Conservation (phyloP, 2,888 invertebrate genomes). For the Yponomeuta plumbellus region DNA sequence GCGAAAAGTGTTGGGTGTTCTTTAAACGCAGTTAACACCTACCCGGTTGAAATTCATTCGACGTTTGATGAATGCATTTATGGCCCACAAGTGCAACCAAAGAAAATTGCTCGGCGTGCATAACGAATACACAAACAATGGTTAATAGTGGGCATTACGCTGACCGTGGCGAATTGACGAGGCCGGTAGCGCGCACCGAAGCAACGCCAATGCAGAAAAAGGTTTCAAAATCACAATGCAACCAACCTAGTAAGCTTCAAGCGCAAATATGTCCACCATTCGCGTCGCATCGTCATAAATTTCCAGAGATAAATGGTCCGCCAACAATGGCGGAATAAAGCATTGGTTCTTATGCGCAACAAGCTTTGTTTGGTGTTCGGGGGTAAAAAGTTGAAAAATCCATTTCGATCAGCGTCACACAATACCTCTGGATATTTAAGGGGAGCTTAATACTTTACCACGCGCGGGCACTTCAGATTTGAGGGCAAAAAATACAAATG, state of each 20-base stretch:
- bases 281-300: slow-evolving; percentile 68
- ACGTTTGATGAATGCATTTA: slow-evolving; percentile 56
- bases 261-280: slow-evolving; percentile 63
- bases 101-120: slow-evolving; percentile 57
- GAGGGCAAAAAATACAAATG: slow-evolving; percentile 49
- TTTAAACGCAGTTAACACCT: slow-evolving; percentile 57
- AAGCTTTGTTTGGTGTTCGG: slow-evolving; percentile 53
- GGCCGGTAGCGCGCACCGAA: slow-evolving; percentile 33
- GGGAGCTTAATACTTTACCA: slow-evolving; percentile 46
- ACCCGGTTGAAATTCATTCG: slow-evolving; percentile 32
- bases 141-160: slow-evolving; percentile 43
- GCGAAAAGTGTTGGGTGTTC: slow-evolving; percentile 44
- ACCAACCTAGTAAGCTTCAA: slow-evolving; percentile 36
- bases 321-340: slow-evolving; percentile 72
- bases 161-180: slow-evolving; percentile 53
- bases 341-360: slow-evolving; percentile 63
- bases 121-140: slow-evolving; percentile 63
- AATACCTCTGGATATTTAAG: slow-evolving; percentile 54
- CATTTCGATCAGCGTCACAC: slow-evolving; percentile 44
- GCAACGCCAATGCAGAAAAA: slow-evolving; percentile 25
- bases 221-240: slow-evolving; percentile 27
- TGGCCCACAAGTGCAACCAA: slow-evolving; percentile 58
- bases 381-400: slow-evolving; percentile 65
- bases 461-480: slow-evolving; percentile 38
- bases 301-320: slow-evolving; percentile 68